Conservation (phyloP, 2,888 invertebrate genomes). For the Limnephilus auricula region DNA sequence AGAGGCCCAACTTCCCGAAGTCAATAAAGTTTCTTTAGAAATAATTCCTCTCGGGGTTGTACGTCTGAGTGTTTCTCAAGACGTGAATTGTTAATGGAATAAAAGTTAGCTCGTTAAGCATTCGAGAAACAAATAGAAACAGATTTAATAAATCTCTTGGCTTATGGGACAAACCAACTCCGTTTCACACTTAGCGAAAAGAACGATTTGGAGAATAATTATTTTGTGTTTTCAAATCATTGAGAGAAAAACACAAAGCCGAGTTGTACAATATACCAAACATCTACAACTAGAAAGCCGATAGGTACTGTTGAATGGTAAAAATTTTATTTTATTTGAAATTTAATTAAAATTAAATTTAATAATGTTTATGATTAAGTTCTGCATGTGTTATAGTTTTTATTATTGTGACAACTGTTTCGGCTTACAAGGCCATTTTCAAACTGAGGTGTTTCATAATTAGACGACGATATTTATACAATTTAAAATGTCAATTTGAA, state of each 20-base stretch:
- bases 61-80: neutral
- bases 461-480: too few species aligned
- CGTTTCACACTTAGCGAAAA: neutral
- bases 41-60: neutral
- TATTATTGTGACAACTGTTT: too few species aligned
- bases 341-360: too few species aligned
- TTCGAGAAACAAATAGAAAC: neutral
- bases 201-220: neutral
- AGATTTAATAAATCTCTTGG: constrained; percentile 10
- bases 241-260: neutral
- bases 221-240: neutral
- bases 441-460: too few species aligned
- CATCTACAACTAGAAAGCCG: neutral
- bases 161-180: constrained; percentile 12
- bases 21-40: constrained; percentile 19
- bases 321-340: too few species aligned
- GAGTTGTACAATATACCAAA: neutral
- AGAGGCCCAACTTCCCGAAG: neutral
- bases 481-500: too few species aligned
- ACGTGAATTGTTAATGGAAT: constrained; percentile 27
- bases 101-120: constrained; percentile 23
- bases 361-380: too few species aligned
- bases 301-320: too few species aligned
- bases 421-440: too few species aligned
- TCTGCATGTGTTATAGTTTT: too few species aligned